phyloP scores from a whole-genome alignment of 2,113 vertebrate genomes.

The Meles meles region DNA sequence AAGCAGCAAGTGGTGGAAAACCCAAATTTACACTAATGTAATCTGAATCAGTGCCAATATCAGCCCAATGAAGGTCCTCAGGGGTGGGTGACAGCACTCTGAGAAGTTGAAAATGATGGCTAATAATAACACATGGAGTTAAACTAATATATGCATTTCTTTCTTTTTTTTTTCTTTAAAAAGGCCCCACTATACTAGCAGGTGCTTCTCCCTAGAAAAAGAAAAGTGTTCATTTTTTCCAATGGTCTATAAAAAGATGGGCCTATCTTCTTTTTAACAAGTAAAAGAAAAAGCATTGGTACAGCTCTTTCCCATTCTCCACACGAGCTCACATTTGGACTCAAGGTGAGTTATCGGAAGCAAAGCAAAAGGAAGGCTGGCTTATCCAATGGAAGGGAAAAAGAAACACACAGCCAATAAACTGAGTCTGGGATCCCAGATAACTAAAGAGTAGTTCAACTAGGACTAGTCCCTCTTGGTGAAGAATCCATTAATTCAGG shows the following conservation, averaged over 20 bases:
- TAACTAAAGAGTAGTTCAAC: background rate
- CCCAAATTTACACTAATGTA: slow-evolving; percentile 59
- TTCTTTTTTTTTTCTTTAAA: background rate
- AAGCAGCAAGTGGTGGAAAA: slow-evolving; percentile 55
- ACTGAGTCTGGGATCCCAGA: background rate
- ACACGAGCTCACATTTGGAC: background rate
- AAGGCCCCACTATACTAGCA: background rate
- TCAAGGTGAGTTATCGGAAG: background rate
- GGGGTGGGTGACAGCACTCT: slow-evolving; percentile 21
- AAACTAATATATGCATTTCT: slow-evolving; percentile 32
- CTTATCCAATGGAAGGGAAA: background rate
- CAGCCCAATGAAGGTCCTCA: background rate
- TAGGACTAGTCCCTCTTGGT: background rate
- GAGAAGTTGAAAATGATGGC: slow-evolving; percentile 39
- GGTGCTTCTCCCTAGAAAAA: background rate
- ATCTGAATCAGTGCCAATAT: slow-evolving; percentile 47
- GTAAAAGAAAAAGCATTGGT: background rate
- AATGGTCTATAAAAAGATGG: background rate
- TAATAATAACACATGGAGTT: slow-evolving; percentile 31
- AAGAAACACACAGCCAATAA: background rate
- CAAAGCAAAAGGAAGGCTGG: background rate
- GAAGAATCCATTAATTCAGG: background rate
- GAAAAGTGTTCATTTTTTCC: background rate
- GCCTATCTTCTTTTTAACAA: background rate
- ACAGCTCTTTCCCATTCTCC: background rate